Conservation (phyloP, 2,888 invertebrate species). For the Myopa tessellatipennis region DNA sequence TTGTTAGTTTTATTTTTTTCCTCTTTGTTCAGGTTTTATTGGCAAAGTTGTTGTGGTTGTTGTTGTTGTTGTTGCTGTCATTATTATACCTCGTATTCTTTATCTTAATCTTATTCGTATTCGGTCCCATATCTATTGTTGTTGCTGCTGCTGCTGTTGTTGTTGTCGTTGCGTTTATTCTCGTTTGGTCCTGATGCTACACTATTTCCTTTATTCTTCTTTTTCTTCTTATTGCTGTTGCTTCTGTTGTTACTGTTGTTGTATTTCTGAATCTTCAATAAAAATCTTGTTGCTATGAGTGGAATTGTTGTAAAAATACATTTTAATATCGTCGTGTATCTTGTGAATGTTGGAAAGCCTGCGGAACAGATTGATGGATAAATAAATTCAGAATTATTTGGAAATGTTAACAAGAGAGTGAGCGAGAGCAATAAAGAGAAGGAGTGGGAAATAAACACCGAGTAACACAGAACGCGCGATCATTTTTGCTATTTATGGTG, state of each 20-base stretch:
- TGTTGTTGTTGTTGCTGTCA: conserved; percentile 32
- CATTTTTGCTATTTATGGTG: neutral
- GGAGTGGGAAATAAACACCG: neutral
- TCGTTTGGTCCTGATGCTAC: neutral
- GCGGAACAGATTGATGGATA: neutral
- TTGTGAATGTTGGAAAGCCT: neutral
- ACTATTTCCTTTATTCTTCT: no score
- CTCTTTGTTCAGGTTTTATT: no score
- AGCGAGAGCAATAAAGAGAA: neutral
- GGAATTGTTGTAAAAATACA: neutral
- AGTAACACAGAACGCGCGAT: neutral
- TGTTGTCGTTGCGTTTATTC: neutral
- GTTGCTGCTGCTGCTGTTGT: conserved; percentile 18
- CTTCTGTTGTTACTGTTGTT: neutral
- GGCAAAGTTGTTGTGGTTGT: conserved; percentile 1
- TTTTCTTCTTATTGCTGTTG: neutral
- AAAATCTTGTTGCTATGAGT: neutral
- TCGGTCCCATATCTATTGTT: conserved; percentile 31
- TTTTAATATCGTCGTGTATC: conserved; percentile 3
- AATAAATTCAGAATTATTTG: neutral
- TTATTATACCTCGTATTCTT: neutral
- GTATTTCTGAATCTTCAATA: neutral
- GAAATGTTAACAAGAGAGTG: neutral
- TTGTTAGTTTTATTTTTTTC: conserved; percentile 9
- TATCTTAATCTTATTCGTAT: conserved; percentile 26